These are phyloP conservation scores for Synodontis membranacea DNA, from an alignment of 2,113 vertebrate species.

Conservation along the genomic window DNA sequence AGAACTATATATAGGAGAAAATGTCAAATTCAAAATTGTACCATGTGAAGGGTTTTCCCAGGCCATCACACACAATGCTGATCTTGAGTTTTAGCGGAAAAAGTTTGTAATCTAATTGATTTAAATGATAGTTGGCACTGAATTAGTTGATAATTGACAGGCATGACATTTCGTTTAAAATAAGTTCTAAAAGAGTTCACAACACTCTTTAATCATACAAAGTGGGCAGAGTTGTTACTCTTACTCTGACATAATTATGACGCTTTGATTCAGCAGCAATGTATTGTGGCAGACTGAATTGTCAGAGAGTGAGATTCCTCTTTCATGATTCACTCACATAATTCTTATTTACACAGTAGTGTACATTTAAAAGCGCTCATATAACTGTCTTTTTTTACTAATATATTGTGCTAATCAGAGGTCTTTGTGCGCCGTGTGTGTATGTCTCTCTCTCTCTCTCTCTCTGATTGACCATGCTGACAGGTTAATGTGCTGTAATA, in stretches of 20 bases:
- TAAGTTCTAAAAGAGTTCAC: not conserved
- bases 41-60: not conserved
- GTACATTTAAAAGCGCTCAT: constrained; percentile 1
- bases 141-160: not conserved
- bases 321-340: constrained; percentile 59
- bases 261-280: not conserved
- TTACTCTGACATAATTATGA: constrained; percentile 36
- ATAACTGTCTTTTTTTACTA: constrained; percentile 9
- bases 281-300: constrained; percentile 27
- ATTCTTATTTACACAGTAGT: constrained; percentile 50
- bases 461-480: constrained; percentile 23
- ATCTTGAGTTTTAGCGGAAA: not conserved
- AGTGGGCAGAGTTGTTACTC: not conserved
- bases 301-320: constrained; percentile 47
- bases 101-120: not conserved
- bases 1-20: not conserved
- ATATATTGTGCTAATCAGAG: constrained; percentile 25
- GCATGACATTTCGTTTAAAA: not conserved
- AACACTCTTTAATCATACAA: constrained; percentile 27
- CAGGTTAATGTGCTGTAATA: constrained; percentile 49
- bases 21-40: not conserved
- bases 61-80: not conserved
- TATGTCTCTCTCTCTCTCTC: not conserved
- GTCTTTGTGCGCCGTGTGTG: not conserved
- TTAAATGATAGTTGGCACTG: not conserved